These are phyloP conservation scores for Rutpela maculata DNA, from an alignment of 2,888 invertebrate genomes.

Conservation along the genomic window DNA sequence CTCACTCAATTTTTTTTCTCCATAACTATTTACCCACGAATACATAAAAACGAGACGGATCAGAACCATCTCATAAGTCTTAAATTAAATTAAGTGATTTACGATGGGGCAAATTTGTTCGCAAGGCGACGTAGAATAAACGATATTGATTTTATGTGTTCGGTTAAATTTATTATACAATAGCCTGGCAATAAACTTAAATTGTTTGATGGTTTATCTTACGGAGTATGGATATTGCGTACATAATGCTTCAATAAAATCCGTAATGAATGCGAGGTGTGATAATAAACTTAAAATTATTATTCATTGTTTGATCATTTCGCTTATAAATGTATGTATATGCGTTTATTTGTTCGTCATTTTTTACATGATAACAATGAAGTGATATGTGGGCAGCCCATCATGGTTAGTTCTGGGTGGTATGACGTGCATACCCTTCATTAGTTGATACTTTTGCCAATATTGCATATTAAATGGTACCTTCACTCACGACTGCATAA, in stretches of 20 bases:
- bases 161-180: conserved; percentile 26
- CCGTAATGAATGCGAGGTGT: conserved; percentile 28
- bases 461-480: background rate
- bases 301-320: conserved; percentile 28
- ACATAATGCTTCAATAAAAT: conserved; percentile 21
- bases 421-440: no score
- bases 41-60: background rate
- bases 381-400: conserved; percentile 8
- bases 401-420: conserved; percentile 20
- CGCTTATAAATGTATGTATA: conserved; percentile 12
- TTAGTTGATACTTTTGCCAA: no score
- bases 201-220: conserved; percentile 18
- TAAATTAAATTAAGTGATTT: conserved; percentile 20
- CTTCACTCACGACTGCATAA: no score
- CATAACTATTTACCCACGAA: no score
- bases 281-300: conserved; percentile 31
- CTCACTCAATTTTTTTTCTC: no score
- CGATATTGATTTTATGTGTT: conserved; percentile 23
- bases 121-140: conserved; percentile 12
- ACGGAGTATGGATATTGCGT: conserved; percentile 15
- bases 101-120: conserved; percentile 13
- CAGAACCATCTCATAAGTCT: conserved; percentile 4
- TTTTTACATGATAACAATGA: conserved; percentile 1
- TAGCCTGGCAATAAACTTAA: conserved; percentile 21
- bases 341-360: background rate